phyloP scores from a whole-genome alignment of 2,797 vertebrate species.

The Bucorvus abyssinicus region DNA sequence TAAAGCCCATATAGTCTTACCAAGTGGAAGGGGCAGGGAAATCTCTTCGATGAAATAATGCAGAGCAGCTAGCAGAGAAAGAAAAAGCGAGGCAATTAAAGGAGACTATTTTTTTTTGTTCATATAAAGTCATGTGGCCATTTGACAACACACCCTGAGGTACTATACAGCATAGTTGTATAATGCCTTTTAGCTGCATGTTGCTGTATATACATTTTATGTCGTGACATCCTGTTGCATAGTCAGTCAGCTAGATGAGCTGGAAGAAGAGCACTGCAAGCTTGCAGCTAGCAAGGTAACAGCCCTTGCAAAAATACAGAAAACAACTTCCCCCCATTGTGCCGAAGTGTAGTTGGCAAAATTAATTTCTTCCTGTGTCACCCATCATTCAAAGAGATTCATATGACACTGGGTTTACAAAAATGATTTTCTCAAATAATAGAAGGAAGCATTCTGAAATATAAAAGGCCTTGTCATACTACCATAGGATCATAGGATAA shows the following conservation, averaged over 20 bases:
- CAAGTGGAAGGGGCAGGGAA: background rate
- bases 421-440: background rate
- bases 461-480: background rate
- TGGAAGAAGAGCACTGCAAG: background rate
- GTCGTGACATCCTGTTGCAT: background rate
- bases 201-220: background rate
- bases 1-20: background rate
- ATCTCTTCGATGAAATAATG: background rate
- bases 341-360: background rate
- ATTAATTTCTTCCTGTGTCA: background rate
- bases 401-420: background rate
- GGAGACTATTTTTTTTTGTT: background rate
- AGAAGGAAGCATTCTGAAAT: background rate
- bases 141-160: background rate
- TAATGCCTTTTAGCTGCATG: background rate
- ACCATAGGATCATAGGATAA: background rate
- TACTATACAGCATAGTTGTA: background rate
- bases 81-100: background rate
- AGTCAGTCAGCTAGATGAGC: background rate
- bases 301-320: background rate
- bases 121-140: background rate
- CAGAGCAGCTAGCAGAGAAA: background rate
- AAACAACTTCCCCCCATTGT: background rate
- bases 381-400: background rate
- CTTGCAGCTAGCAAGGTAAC: background rate